Percentiles rank a stretch among this genome's conserved stretches.
phyloP scores from a whole-genome alignment of 2,113 vertebrate species.

The Empidonax alnorum region DNA sequence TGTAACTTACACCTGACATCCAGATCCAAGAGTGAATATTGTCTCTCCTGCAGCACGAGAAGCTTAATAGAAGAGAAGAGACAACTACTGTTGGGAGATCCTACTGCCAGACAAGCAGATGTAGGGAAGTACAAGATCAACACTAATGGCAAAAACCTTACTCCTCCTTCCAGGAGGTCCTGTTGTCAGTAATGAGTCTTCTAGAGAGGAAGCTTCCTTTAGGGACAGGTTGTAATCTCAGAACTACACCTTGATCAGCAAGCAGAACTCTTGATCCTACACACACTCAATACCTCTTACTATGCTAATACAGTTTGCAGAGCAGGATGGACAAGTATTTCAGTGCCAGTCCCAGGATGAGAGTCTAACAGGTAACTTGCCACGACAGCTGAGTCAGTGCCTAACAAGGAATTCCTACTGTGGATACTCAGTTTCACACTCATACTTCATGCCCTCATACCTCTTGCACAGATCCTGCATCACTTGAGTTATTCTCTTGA shows the following conservation, averaged over 20 bases:
- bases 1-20: neutral
- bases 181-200: neutral
- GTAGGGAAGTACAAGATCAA: neutral
- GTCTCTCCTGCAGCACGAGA: neutral
- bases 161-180: neutral
- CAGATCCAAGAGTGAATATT: neutral
- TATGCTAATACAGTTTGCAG: neutral
- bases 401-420: neutral
- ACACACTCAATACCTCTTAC: neutral
- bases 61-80: neutral
- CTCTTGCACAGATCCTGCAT: neutral
- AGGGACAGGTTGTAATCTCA: slow-evolving; percentile 18
- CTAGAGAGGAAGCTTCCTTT: neutral
- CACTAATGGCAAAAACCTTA: neutral
- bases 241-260: neutral
- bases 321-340: slow-evolving; percentile 63
- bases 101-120: neutral
- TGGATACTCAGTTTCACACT: neutral
- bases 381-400: neutral
- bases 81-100: neutral
- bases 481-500: neutral
- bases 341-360: neutral
- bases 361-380: neutral
- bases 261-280: slow-evolving; percentile 9
- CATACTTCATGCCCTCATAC: neutral